phyloP scores from a whole-genome alignment of 2,113 vertebrate genomes.

The Spermophilus dauricus region DNA sequence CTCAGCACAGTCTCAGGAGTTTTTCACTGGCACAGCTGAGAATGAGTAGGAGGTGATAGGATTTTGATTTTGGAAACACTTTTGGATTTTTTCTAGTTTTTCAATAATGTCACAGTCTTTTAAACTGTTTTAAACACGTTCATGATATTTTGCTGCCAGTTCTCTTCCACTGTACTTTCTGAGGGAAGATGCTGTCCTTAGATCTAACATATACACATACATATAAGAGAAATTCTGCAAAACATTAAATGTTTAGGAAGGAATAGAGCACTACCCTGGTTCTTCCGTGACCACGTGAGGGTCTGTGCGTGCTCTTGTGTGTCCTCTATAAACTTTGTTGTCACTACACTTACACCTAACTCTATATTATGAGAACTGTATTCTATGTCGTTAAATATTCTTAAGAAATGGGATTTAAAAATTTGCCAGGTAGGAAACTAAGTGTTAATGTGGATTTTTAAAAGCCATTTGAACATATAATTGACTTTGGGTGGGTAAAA shows the following conservation, averaged over 20 bases:
- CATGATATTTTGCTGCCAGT: too few species aligned
- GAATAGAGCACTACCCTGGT: background rate
- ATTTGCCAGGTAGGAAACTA: background rate
- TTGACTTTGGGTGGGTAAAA: background rate
- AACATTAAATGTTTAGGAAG: background rate
- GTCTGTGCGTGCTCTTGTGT: background rate
- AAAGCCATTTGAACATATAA: background rate
- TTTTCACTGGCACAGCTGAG: slow-evolving; percentile 49
- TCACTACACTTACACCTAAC: accelerated
- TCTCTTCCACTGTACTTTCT: too few species aligned
- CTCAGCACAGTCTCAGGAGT: background rate
- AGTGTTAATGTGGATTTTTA: background rate
- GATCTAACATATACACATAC: background rate
- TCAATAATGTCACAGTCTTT: background rate
- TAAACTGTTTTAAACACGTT: too few species aligned
- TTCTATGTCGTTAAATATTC: background rate
- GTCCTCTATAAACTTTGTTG: accelerated
- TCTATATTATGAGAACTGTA: accelerated
- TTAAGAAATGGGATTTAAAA: background rate
- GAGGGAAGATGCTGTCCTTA: too few species aligned
- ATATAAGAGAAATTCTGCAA: background rate
- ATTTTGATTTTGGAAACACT: slow-evolving; percentile 48
- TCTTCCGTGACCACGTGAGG: accelerated
- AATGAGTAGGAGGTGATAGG: background rate
- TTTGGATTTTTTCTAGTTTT: background rate